Evolutionary conservation across 2,113 vertebrate genomes (phyloP).

Genomic region (Pterocles burchelli): DNA sequence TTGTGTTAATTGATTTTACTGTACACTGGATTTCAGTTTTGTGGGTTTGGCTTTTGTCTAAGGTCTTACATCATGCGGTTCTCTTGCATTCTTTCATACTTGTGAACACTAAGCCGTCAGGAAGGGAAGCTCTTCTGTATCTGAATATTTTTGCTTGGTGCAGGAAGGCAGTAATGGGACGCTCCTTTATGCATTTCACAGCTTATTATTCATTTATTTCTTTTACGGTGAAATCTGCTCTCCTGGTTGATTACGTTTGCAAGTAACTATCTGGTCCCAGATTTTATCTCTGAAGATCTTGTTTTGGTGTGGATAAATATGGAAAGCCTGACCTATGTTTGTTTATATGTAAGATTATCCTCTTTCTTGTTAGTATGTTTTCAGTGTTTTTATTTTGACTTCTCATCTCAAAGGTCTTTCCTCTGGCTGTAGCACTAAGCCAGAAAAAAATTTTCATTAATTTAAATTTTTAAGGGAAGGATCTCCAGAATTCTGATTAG

Average conservation of each 20-base stretch:
- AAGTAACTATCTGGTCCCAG: not conserved
- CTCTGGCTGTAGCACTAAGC: not conserved
- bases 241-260: not conserved
- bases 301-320: not conserved
- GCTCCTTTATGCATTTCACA: not conserved
- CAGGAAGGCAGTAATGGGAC: not conserved
- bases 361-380: not conserved
- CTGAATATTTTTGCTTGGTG: not conserved
- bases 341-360: not conserved
- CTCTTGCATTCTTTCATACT: slow-evolving; percentile 9
- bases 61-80: not conserved
- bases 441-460: not conserved
- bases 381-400: not conserved
- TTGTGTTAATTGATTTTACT: slow-evolving; percentile 52
- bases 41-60: slow-evolving; percentile 36
- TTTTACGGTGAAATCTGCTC: not conserved
- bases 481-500: not conserved
- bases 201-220: not conserved
- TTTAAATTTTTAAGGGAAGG: not conserved
- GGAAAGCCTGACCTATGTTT: not conserved
- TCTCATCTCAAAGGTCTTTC: not conserved
- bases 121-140: not conserved
- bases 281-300: not conserved
- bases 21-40: slow-evolving; percentile 23
- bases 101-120: not conserved